phyloP scores from a whole-genome alignment of 2,113 vertebrate genomes.

The Mirounga angustirostris region DNA sequence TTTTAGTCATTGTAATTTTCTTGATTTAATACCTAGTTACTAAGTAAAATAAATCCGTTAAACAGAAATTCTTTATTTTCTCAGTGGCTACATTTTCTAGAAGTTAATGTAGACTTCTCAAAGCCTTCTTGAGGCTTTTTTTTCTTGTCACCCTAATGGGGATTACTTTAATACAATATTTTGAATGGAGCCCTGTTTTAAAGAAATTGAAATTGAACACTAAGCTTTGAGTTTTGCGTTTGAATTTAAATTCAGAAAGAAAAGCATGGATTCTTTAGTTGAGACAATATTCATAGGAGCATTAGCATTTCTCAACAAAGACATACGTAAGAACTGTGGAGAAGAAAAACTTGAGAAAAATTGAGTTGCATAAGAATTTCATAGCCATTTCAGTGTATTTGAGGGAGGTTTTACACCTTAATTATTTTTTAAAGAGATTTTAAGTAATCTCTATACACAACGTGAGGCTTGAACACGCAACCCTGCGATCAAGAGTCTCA shows the following conservation, averaged over 20 bases:
- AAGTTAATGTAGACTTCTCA: background rate
- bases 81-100: background rate
- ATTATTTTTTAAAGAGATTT: background rate
- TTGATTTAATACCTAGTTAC: background rate
- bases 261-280: background rate
- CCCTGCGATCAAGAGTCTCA: background rate
- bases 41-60: background rate
- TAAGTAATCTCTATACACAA: background rate
- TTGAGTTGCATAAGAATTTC: background rate
- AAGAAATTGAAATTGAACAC: background rate
- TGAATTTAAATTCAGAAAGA: constrained; percentile 8
- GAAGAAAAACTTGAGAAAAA: background rate
- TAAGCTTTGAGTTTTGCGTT: background rate
- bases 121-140: background rate
- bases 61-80: background rate
- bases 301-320: background rate
- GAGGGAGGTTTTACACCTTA: background rate
- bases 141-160: background rate
- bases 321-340: background rate
- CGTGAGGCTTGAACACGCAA: background rate
- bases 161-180: background rate
- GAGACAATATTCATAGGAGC: background rate
- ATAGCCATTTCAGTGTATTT: background rate
- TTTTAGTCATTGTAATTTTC: background rate
- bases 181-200: background rate